A percentile compares a stretch with the other conserved stretches of the same genome.
phyloP scores from a whole-genome alignment of 2,888 invertebrate genomes.

The Ectropis crepuscularia region DNA sequence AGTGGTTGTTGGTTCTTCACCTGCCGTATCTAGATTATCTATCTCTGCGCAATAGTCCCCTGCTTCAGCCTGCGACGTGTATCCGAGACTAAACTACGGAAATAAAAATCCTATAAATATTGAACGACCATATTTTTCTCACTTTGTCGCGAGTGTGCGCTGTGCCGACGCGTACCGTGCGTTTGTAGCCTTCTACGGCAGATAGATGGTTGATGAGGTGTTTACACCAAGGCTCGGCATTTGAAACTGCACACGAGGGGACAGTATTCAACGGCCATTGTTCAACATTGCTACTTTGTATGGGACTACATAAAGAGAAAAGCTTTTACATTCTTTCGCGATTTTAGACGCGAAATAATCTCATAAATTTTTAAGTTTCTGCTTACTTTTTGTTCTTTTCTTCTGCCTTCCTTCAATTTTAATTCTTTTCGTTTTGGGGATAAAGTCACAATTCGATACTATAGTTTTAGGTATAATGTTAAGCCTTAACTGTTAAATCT shows the following conservation, averaged over 20 bases:
- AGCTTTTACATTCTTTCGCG: too few species aligned
- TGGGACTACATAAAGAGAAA: too few species aligned
- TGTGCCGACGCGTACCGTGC: slow-evolving; percentile 51
- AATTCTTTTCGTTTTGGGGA: too few species aligned
- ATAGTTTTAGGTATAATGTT: too few species aligned
- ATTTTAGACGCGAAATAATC: too few species aligned
- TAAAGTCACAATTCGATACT: too few species aligned
- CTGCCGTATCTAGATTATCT: slow-evolving; percentile 51
- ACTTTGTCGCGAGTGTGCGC: slow-evolving; percentile 76
- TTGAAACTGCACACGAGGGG: slow-evolving; percentile 1
- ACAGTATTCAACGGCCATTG: background rate
- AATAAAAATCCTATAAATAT: slow-evolving; percentile 84
- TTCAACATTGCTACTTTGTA: background rate
- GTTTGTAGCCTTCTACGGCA: slow-evolving; percentile 57
- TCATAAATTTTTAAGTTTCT: too few species aligned
- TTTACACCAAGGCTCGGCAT: slow-evolving; percentile 36
- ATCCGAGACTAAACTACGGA: slow-evolving; percentile 78
- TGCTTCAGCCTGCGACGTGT: slow-evolving; percentile 60
- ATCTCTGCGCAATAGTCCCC: slow-evolving; percentile 51
- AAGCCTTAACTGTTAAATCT: too few species aligned
- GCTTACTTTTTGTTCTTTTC: too few species aligned
- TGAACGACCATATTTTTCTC: slow-evolving; percentile 83
- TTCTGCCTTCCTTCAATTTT: too few species aligned
- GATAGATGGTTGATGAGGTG: slow-evolving; percentile 45
- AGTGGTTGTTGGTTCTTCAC: too few species aligned